phyloP scores from a whole-genome alignment of 2,888 invertebrate species.

The Chelonus formosanus region DNA sequence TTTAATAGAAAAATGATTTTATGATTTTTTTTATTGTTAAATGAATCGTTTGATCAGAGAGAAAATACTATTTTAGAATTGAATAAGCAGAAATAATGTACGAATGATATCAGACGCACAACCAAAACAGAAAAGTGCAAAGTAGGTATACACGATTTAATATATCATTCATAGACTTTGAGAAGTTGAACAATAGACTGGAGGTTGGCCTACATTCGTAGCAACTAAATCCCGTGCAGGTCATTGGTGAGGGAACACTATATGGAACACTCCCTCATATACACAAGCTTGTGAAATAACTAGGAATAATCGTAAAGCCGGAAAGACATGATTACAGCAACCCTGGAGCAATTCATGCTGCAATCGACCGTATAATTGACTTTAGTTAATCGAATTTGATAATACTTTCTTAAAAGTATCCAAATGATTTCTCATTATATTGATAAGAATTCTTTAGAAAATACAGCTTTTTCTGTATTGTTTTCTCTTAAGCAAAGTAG shows the following conservation, averaged over 20 bases:
- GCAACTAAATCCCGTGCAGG: slow-evolving; percentile 13
- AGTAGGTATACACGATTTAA: slow-evolving; percentile 21
- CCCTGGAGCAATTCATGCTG: slow-evolving; percentile 1
- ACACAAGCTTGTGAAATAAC: slow-evolving; percentile 11
- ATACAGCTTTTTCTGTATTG: background rate
- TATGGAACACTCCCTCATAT: background rate
- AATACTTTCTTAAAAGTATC: background rate
- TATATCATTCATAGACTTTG: slow-evolving; percentile 26
- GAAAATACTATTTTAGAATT: too few relatives aligned
- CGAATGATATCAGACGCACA: slow-evolving; percentile 1
- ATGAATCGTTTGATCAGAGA: too few relatives aligned
- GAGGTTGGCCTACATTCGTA: slow-evolving; percentile 25
- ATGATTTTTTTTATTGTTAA: too few relatives aligned
- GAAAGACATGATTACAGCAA: slow-evolving; percentile 14
- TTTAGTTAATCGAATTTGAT: slow-evolving; percentile 4
- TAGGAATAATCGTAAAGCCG: slow-evolving; percentile 14
- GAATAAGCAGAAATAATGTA: too few relatives aligned
- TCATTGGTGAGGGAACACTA: slow-evolving; percentile 20
- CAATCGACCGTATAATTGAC: slow-evolving; percentile 16
- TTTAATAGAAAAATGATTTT: too few relatives aligned
- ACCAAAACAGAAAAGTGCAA: background rate
- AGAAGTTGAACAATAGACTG: slow-evolving; percentile 27
- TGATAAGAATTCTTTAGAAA: background rate
- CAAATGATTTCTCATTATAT: background rate
- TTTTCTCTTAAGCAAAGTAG: slow-evolving; percentile 1